Base-by-base conservation (phyloP, 2,888 invertebrate species). In the Aproaerema taeniolella region DNA sequence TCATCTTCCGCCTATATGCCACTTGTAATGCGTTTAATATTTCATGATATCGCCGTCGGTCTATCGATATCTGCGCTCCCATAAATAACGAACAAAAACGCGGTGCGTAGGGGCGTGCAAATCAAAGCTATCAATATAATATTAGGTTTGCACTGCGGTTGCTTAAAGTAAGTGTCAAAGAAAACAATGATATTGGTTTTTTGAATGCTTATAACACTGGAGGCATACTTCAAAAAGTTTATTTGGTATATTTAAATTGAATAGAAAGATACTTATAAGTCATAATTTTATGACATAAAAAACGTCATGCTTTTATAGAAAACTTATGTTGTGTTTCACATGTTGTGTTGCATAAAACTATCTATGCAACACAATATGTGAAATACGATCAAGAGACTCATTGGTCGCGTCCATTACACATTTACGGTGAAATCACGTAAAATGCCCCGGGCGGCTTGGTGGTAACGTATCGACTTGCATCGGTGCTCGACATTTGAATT, bases 21-120 rank as follows among this genome's bases (percentile, higher is more conserved):
- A 81, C 77, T 85, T 81, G 82, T 83, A 85, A 85, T 82, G 83
- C 77, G 77, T 85, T 86, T 86, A 85, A 85, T 86, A 85, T 86
- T 86, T 85, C 85, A 86, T 80, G 83, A 76, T 78, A 81, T 73
- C 73, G 80, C 79, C 74, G 67, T 60, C 50, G 60, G 76, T 68
- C 66, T 75, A 77, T 75, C 83, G 75, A 75, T 85, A 86, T 85
- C 85, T 74, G 61, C 53, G 45, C 49, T 45, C 62, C 76, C 74
- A 86, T 86, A 83, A 86, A 86, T 86, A 82, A 83, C 72, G 63
- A 58, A 26, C 77, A 80, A 81, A 82, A 79, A 80, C 52, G 57
- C 56, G 49, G 61, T 59, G 55, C 70, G 68, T n/a, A 26, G 68
- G 58, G 72, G 67, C 60, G 61, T 54, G 50, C 46, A 60, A 80